Evolutionary conservation across 2,113 vertebrate genomes (phyloP), one percentile per base, ranked within the genome.

Genomic region (Noturus placidus): DNA sequence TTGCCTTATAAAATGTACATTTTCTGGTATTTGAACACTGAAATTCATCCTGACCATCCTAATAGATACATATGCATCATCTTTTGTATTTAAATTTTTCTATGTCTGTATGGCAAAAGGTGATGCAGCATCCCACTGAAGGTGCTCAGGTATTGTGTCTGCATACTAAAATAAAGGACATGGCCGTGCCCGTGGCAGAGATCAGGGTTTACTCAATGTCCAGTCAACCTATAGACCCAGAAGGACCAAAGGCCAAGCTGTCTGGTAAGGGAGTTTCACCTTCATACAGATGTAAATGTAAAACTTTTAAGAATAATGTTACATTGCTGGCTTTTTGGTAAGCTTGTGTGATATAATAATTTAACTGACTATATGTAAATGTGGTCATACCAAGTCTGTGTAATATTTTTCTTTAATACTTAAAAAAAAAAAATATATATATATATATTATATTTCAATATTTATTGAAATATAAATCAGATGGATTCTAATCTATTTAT

Each of bases 121-220:
- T 98, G 87, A 97, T 98, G 96, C 97, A 98, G 93, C 97, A 97
- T 90, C 97, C 97, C 5, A 97, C 95, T 0, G 97, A 98, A 83
- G 97, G 97, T 0, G 97, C 96, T 0, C 95, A 97, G 92, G 96
- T 98, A 10, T 92, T 98, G 17, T 96, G 96, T 69, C 95, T 98
- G 65, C 97, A 98, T 92, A 97, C 96, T 90, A 96, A 96, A 50
- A 95, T 96, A 89, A 98, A 98, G 90, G 97, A 98, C 0, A 95
- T 95, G 2, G 95, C 97, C 0, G 93, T 97, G 19, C 96, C 96
- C 0, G 97, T 98, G 38, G 97, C 97, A 0, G 97, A 98, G 92
- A 94, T 98, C 89, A 92, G 97, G 82, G 96, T 98, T 86, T 96
- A 97, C 92, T 98, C 97, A 0, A 94, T 98, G 82, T 97, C 97